Evolutionary conservation across 2,888 invertebrate genomes (phyloP), one percentile per base, ranked within the genome.

Genomic region (Syritta pipiens): DNA sequence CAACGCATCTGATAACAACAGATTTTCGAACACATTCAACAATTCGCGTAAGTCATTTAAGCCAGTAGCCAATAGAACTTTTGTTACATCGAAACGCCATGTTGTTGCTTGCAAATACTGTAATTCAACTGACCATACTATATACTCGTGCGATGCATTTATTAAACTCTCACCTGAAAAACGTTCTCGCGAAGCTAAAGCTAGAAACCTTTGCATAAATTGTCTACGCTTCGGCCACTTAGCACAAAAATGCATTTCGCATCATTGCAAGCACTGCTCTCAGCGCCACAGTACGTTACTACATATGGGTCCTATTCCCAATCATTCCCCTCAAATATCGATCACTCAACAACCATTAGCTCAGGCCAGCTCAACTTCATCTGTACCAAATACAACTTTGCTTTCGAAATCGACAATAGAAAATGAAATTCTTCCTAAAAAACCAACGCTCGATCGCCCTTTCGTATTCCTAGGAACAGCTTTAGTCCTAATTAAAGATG

Each of bases 181-280:
- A 22, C 35, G 71, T 14, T 72, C 59, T 67, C 22, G 20, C 9
- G 10, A 17, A 2, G 48, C 53, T 12, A 76, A 63, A 55, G 12
- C 26, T 17, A 35, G 55, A 5, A 44, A 51, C 2, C 44, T 32
- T 35, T 76, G 62, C 14, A 62, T 76, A 9, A 76, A 76, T 12
- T 76, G 69, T 20, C 49, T 69, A 1, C 35, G 49, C 7, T 37
- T 63, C 37, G 63, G 63, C n/a, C 59, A 77, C 24, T 17, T 30
- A 12, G 30, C 44, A 4, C 17, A 28, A 3, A 69, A 42, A 12
- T 76, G 63, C 35, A 49, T 7, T 19, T 67, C 53, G 12, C 22
- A 68, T 20, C 53, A 28, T 19, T 68, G 63, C 46, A 55, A 57
- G 24, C 24, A 10, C 14, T 59, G 63, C 19, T 40, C 51, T 17